Percentiles rank a stretch among this genome's conserved stretches.
These are phyloP conservation scores for Aethina tumida DNA, from an alignment of 1,140 invertebrate genomes.

Conservation along the genomic window DNA sequence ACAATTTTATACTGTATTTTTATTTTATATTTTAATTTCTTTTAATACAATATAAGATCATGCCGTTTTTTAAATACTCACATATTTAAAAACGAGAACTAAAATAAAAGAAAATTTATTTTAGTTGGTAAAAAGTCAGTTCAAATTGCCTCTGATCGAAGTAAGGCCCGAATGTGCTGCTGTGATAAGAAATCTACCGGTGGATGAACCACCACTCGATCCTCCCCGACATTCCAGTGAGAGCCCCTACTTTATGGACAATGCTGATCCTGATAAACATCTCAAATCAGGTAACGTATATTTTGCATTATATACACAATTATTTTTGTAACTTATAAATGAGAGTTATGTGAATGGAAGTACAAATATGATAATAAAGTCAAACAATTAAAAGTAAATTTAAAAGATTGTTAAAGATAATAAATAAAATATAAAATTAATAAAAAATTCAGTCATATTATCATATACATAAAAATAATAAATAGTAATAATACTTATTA, in stretches of 20 bases:
- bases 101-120: constrained; percentile 6
- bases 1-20: too few relatives aligned
- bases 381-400: not conserved
- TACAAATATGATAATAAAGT: not conserved
- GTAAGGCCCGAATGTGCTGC: constrained; percentile 54
- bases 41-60: too few relatives aligned
- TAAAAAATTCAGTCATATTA: not conserved
- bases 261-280: constrained; percentile 51
- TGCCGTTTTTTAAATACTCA: too few relatives aligned
- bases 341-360: not conserved
- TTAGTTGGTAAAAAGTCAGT: constrained; percentile 50
- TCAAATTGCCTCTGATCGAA: constrained; percentile 51
- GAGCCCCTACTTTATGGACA: constrained; percentile 61
- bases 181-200: constrained; percentile 43
- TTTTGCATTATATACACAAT: not conserved
- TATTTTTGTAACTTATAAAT: too few relatives aligned
- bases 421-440: not conserved
- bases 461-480: not conserved
- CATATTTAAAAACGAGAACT: not conserved
- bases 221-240: constrained; percentile 46
- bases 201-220: constrained; percentile 43
- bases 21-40: too few relatives aligned
- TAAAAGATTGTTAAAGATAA: not conserved
- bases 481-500: not conserved
- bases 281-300: constrained; percentile 43